These are phyloP conservation scores for Macrosiphum euphorbiae DNA, from an alignment of 2,888 invertebrate species.

Conservation along the genomic window DNA sequence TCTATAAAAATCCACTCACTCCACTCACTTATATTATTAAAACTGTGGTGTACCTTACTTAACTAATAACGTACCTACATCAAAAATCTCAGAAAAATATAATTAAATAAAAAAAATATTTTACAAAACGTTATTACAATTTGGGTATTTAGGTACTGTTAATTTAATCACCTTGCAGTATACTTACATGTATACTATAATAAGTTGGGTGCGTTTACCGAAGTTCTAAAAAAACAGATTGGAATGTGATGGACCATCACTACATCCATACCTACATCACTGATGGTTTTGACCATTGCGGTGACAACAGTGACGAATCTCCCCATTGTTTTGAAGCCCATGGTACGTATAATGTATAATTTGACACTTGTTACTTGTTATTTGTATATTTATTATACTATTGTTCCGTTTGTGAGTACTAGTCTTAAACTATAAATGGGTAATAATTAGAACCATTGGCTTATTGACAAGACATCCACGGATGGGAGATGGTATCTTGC, in stretches of 20 bases:
- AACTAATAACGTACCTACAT: background rate
- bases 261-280: no score
- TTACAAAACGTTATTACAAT: background rate
- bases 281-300: slow-evolving; percentile 85
- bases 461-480: no score
- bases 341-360: slow-evolving; percentile 20
- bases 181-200: background rate
- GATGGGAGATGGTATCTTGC: no score
- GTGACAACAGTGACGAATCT: slow-evolving; percentile 80
- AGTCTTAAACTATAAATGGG: background rate
- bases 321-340: slow-evolving; percentile 73
- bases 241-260: no score
- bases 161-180: background rate
- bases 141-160: background rate
- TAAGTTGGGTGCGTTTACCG: background rate
- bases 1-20: no score
- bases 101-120: background rate
- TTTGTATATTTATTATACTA: background rate
- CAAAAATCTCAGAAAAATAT: background rate
- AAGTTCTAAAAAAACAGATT: background rate
- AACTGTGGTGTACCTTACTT: no score
- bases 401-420: background rate
- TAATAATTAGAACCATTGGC: no score
- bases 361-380: background rate
- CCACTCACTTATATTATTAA: no score